phyloP scores from a whole-genome alignment of 2,888 invertebrate species.

The Crocallis elinguaria region DNA sequence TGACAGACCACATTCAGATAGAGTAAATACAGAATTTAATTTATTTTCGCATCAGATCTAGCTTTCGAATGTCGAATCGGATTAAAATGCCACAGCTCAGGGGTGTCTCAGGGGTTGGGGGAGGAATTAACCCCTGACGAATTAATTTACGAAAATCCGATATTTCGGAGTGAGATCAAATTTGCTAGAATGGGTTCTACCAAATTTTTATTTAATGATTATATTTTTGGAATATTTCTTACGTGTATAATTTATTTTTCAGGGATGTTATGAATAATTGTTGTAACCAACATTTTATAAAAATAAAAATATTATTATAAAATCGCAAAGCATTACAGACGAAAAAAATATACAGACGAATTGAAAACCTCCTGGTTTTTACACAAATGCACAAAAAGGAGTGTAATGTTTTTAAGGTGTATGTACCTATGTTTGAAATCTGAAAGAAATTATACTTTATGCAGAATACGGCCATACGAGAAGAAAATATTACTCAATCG shows the following conservation, averaged over 20 bases:
- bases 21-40: slow-evolving; percentile 25
- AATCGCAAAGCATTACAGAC: too few relatives aligned
- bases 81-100: slow-evolving; percentile 18
- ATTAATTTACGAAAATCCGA: slow-evolving; percentile 13
- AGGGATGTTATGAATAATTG: too few relatives aligned
- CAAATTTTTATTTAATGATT: background rate
- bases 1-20: slow-evolving; percentile 3
- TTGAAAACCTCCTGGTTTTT: too few relatives aligned
- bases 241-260: background rate
- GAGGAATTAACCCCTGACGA: slow-evolving; percentile 8
- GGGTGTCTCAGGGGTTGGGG: background rate
- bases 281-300: too few relatives aligned
- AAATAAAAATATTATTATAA: too few relatives aligned
- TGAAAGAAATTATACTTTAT: too few relatives aligned
- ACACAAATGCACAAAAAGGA: too few relatives aligned
- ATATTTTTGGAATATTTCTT: background rate
- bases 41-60: slow-evolving; percentile 17
- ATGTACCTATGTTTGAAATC: too few relatives aligned
- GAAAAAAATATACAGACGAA: too few relatives aligned
- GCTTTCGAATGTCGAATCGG: slow-evolving; percentile 16
- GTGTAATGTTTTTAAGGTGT: too few relatives aligned
- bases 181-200: background rate
- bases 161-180: slow-evolving; percentile 4
- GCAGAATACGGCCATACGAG: too few relatives aligned
- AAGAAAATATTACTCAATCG: too few relatives aligned